A percentile compares a stretch with the other conserved stretches of the same genome.
Evolutionary conservation across 64 coral and sea anemone species (phyloP).

Genomic region (Pocillopora damicornis): DNA sequence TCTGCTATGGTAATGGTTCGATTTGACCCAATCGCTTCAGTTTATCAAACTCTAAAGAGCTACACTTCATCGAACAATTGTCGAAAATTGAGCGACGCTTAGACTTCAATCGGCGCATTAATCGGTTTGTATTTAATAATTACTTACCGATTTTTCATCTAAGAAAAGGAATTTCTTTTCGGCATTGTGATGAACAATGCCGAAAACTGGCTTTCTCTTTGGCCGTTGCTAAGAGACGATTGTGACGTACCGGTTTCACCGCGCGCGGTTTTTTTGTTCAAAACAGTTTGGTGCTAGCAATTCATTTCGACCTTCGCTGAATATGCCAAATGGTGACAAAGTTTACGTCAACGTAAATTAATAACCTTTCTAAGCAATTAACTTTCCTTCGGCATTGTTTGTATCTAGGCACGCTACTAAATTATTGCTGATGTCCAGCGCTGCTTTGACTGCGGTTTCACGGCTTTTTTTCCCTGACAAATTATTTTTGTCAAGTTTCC

Average conservation of each 20-base stretch:
- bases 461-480: not conserved
- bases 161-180: constrained; percentile 5
- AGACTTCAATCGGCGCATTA: not conserved
- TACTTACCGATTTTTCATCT: constrained; percentile 2
- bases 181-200: not conserved
- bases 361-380: constrained; percentile 15
- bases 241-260: not conserved
- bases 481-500: not conserved
- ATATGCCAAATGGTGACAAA: not conserved
- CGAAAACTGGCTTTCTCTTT: not conserved
- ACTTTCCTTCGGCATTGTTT: constrained; percentile 5
- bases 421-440: constrained; percentile 3
- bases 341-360: constrained; percentile 3
- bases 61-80: not conserved
- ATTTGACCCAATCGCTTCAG: not conserved
- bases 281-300: not conserved
- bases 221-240: constrained; percentile 19
- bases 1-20: not conserved
- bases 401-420: not conserved
- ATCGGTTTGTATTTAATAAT: constrained; percentile 18
- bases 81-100: not conserved
- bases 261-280: not conserved
- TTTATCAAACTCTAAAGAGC: not conserved
- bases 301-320: not conserved
- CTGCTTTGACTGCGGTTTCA: not conserved